Evolutionary conservation across 2,888 invertebrate species (phyloP), one percentile per base, ranked within the genome.

Genomic region (Drosophila paracracens): DNA sequence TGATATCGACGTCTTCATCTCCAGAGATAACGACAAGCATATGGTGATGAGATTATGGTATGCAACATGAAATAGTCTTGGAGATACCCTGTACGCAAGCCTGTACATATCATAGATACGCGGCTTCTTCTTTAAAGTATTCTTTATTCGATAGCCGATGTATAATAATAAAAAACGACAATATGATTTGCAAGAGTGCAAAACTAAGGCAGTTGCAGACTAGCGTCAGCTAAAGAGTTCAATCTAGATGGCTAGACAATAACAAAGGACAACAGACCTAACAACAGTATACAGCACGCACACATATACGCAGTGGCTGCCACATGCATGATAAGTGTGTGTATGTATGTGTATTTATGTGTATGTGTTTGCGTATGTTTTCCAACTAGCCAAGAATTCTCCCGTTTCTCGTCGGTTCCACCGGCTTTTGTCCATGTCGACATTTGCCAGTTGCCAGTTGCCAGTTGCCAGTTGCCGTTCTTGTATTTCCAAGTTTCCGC

Each of bases 231-330:
- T 60, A 21, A 62, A 57, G 77, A 66, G 81, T 76, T 76, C 76
- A 76, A 81, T 79, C 68, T 58, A 69, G 53, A 62, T 79, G 72
- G 65, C 76, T 72, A 79, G 64, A 72, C 76, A 76, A 68, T 36
- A 80, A 36, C 62, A 78, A 21, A 46, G 16, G 21, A 74, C 33
- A 74, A 33, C 62, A 52, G 59, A n/a, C 7, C 21, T 21, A 27
- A 36, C 29, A 46, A 43, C 46, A 46, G 50, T 29, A 25, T 36
- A 40, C 35, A 66, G 21, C 51, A 40, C 27, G 40, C 21, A 48
- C 27, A 33, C 52, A 35, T 13, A 21, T 21, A 52, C 48, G 10
- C 38, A 57, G 33, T 29, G 56, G 27, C 62, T 69, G 68, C 31
- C 65, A 63, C 65, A 63, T 54, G 48, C 38, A 40, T 40, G 56